phyloP scores from a whole-genome alignment of 2,888 invertebrate genomes.

The Deilephila porcellus region DNA sequence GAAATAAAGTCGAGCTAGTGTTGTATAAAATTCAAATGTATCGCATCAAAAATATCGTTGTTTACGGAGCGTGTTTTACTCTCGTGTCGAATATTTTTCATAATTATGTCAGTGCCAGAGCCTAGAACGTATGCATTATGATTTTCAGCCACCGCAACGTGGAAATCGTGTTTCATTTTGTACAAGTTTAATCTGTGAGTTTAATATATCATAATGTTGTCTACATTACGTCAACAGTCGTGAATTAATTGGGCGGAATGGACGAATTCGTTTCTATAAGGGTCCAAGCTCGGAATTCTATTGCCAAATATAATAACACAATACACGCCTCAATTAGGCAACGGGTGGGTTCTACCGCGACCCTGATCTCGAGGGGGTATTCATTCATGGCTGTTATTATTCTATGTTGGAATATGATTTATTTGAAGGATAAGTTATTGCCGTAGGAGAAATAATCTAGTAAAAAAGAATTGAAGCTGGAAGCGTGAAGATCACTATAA shows the following conservation, averaged over 20 bases:
- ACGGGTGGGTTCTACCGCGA: neutral
- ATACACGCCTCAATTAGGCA: conserved; percentile 17
- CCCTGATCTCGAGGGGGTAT: conserved; percentile 23
- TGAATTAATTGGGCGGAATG: conserved; percentile 1
- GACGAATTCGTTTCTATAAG: conserved; percentile 3
- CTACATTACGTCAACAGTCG: neutral
- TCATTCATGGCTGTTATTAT: conserved; percentile 23
- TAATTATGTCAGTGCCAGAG: neutral
- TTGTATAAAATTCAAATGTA: neutral
- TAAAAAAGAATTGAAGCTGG: neutral
- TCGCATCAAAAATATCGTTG: neutral
- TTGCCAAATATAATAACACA: conserved; percentile 15
- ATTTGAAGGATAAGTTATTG: conserved; percentile 7
- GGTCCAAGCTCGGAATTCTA: conserved; percentile 15
- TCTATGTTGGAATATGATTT: neutral
- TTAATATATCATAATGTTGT: neutral
- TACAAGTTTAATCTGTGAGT: too few species aligned
- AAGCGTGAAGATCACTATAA: too few species aligned
- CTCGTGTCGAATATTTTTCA: neutral
- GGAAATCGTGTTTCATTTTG: neutral
- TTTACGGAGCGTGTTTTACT: neutral
- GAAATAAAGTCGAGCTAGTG: neutral
- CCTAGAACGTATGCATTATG: neutral
- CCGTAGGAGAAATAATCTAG: conserved; percentile 14
- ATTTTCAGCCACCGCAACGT: neutral